These are phyloP conservation scores for Drosophila pegasa DNA, from an alignment of 2,888 invertebrate genomes.

Conservation along the genomic window DNA sequence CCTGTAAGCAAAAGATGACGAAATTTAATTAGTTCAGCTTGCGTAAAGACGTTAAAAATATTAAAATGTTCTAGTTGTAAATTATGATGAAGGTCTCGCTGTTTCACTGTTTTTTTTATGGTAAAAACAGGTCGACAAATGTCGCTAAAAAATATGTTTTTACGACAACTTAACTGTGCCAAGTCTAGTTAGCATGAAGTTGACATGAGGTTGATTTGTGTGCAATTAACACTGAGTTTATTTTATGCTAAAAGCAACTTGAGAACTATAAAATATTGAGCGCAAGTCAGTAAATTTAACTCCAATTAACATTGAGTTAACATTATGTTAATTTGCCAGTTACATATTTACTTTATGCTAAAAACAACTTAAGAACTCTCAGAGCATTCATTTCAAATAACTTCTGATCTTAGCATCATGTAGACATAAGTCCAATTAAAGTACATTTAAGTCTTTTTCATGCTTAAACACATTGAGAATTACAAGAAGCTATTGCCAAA, in stretches of 20 bases:
- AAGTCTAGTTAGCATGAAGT: conserved; percentile 9
- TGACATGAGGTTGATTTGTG: conserved; percentile 2
- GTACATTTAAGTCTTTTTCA: neutral
- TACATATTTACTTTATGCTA: neutral
- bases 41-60: neutral
- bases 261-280: neutral
- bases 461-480: neutral
- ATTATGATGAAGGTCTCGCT: neutral
- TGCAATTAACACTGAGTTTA: neutral
- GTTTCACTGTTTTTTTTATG: neutral
- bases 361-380: no score
- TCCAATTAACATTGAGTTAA: conserved; percentile 3
- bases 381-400: neutral
- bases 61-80: neutral
- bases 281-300: neutral
- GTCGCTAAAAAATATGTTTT: neutral
- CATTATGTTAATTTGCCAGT: neutral
- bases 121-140: neutral
- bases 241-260: neutral
- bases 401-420: neutral
- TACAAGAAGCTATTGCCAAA: neutral
- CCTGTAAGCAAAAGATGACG: conserved; percentile 58
- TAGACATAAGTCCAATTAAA: neutral
- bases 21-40: conserved; percentile 31
- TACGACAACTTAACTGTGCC: neutral